Conservation (phyloP, 2,113 vertebrate species). For the Rhodinocichla rosea region DNA sequence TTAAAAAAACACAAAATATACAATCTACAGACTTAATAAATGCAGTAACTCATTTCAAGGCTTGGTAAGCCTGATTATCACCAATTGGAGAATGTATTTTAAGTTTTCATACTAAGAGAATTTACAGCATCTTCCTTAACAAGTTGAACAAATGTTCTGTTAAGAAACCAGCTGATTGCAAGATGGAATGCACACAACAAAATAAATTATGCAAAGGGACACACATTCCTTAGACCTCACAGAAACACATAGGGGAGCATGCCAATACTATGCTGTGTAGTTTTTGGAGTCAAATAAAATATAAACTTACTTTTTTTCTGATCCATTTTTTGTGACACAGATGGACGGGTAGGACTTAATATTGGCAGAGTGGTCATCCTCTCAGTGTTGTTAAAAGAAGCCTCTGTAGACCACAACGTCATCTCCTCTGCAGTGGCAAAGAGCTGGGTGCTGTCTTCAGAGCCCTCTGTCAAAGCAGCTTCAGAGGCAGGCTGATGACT, state of each 20-base stretch:
- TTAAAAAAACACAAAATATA: neutral
- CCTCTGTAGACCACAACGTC: neutral
- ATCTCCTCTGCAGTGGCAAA: neutral
- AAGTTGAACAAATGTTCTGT: neutral
- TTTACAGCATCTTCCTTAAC: neutral
- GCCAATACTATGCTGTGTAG: neutral
- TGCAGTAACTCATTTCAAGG: neutral
- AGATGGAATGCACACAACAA: neutral
- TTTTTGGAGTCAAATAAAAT: neutral
- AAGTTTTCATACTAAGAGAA: neutral
- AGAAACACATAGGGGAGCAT: neutral
- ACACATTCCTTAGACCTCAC: neutral
- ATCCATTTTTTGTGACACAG: neutral
- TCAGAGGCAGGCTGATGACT: neutral
- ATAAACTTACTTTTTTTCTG: slow-evolving; percentile 56
- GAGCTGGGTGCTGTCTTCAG: neutral
- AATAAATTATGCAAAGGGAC: neutral
- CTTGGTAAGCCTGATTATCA: neutral
- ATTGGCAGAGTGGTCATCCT: neutral
- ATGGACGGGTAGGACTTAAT: neutral
- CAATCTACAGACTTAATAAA: neutral
- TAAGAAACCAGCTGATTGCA: neutral
- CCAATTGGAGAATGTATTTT: neutral
- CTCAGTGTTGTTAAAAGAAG: neutral
- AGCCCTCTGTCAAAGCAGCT: neutral